Base-by-base conservation (phyloP, 2,888 invertebrate genomes). In the Chorisops tibialis region DNA sequence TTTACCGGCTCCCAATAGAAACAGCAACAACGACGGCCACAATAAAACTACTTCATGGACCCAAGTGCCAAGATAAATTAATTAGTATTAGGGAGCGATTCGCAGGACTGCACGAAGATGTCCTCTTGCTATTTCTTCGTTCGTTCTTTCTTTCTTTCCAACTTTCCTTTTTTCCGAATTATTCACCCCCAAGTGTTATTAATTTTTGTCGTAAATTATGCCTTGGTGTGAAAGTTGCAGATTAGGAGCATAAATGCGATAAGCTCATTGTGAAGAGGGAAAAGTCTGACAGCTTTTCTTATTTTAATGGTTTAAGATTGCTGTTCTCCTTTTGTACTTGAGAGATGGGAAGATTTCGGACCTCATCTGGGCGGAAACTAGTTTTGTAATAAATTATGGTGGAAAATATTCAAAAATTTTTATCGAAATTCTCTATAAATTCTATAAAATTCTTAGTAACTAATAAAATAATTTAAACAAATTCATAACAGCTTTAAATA, bases 171-270 rank as follows among this genome's bases (percentile, higher is more conserved):
- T 48, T 9, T 22, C 35, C 30, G 43, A 64, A 62, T 61, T 64
- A 61, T 64, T 64, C 62, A 49, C 48, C 59, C 30, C 62, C 56
- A 41, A 65, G 65, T 62, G 51, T 65, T 65, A 63, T 65, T 65
- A 65, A 65, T 65, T 62, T 65, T 65, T 62, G 51, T 50, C 62
- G 60, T 65, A 65, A 65, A 65, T 65, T 61, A 65, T 56, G 58
- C 62, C 59, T 19, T 56, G 56, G 59, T 60, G 64, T 65, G 64
- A 65, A 65, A 50, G 48, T 39, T 49, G 38, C 49, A 49, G 60
- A 60, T 60, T 60, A 48, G 39, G 19, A 50, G 59, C 37, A 47
- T 59, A 59, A 59, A 59, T 59, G 59, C 38, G 59, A 59, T 59
- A 59, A 59, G 59, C 59, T 48, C 48, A 45, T 45, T 48, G 48